phyloP scores from a whole-genome alignment of 2,113 vertebrate genomes.

The Alosa alosa region DNA sequence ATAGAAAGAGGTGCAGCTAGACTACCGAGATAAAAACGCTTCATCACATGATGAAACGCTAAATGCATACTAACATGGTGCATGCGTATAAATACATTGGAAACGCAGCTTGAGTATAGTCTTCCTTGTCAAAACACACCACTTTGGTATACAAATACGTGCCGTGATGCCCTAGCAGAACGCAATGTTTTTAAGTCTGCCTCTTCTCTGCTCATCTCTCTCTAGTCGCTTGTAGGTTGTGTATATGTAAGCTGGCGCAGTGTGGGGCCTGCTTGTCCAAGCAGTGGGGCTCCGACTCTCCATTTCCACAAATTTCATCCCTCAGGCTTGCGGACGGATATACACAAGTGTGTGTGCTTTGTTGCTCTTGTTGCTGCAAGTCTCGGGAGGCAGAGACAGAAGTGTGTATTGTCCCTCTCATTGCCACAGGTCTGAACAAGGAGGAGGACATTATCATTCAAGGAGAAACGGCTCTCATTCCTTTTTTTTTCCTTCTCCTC shows the following conservation, averaged over 20 bases:
- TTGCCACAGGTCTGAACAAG: neutral
- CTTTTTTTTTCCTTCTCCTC: neutral
- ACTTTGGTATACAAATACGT: neutral
- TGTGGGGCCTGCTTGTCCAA: neutral
- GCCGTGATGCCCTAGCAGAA: neutral
- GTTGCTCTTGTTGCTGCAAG: neutral
- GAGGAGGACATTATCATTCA: neutral
- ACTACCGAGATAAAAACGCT: neutral
- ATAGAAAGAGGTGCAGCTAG: neutral
- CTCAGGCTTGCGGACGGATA: neutral
- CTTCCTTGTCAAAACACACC: neutral
- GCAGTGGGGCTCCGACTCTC: neutral
- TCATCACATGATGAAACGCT: neutral
- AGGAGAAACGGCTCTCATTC: neutral
- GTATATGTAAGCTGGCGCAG: slow-evolving; percentile 21
- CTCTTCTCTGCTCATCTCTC: slow-evolving; percentile 3
- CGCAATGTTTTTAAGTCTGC: neutral
- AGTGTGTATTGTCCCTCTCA: neutral
- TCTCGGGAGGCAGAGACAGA: neutral
- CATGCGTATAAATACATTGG: neutral
- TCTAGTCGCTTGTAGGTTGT: slow-evolving; percentile 19
- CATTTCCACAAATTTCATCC: neutral
- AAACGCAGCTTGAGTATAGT: neutral
- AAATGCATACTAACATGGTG: neutral
- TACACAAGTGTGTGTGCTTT: neutral